Evolutionary conservation across 1,140 invertebrate genomes (phyloP), one percentile per base, ranked within the genome.

Genomic region (Zaprionus vittiger): DNA sequence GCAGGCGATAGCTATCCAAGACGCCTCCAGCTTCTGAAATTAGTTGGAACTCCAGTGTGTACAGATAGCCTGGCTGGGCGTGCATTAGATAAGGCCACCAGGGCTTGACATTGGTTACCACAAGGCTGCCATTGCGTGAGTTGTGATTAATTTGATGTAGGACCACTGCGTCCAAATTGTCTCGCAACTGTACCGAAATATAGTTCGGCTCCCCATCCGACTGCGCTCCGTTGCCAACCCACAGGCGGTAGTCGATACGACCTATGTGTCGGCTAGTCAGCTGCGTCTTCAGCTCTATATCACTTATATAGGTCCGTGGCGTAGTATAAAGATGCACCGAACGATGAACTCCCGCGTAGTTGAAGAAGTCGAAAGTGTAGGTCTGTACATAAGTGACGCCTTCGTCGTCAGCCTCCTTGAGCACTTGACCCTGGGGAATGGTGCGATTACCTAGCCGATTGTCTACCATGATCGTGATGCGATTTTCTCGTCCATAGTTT

Each of bases 331-430:
- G 86, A 77, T 96, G 94, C 17, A 99, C 98, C 28, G 97, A 95
- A 52, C 98, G 95, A 92, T 99, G 97, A 64, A 99, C 99, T 2
- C 98, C 98, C 5, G 98, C 98, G 93, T 99, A 99, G 93, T 99
- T 99, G 93, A 99, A 99, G 93, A 99, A 99, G 92, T 99, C 99
- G 92, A 99, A 99, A n/a, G 96, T 96, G 71, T 98, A 97, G 9
- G 94, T 94, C 89, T 98, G 97, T n/a, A 95, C 93, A 68, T 95
- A 95, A 56, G 94, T 94, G 1, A 93, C 94, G 26, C 95, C 94
- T 59, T 95, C 94, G 81, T 97, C 96, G 67, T 94, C 95, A 20
- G 93, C 93, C 93, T 78, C 91, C 69, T 95, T 93, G 11, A 93
- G 80, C 7, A 97, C 92, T 49, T 89, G 93, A 47, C 97, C 97